Base-by-base conservation (phyloP, 2,113 vertebrate genomes). In the Tachysurus fulvidraco region DNA sequence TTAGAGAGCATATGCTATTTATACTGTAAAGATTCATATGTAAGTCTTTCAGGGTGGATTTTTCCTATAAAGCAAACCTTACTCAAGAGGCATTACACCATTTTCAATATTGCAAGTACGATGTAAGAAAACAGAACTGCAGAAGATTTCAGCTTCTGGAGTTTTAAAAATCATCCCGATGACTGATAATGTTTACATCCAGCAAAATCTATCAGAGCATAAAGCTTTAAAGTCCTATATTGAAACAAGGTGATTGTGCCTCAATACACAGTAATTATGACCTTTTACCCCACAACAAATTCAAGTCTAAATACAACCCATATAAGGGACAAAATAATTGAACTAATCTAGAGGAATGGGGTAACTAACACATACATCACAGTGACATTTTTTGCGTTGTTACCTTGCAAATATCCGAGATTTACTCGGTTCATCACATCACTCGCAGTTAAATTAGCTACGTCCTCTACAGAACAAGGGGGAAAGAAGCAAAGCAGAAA, bases 341-440 rank as follows among this genome's bases (percentile, higher is more conserved):
- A 64, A 62, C 71, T 65, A 44, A 73, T 67, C 81, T 73, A 84
- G 54, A 57, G 78, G 71, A 71, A 88, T 60, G 79, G 36, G 55
- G 60, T 30, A 25, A 65, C 89, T 87, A 80, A 92, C 85, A 91
- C 41, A 89, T 85, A 89, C 36, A 36, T 36, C 36, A 36, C 92
- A 89, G 86, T 90, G 85, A 91, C 88, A 5, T 50, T 92, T 60
- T 54, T 87, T 91, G 89, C 64, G 90, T 90, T 88, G 94, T 99
- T 99, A 99, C 98, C 98, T 99, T 99, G 97, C 94, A 99, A 97
- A 97, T 99, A 99, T 98, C 98, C 98, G 96, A 99, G 97, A 97
- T 99, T 99, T 96, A 99, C 98, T 95, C 98, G 97, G 95, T 99
- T 99, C 98, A 99, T 99, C 96, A 99, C 98, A 97, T 99, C 98